Conservation (phyloP, 2,888 invertebrate species). For the Calephelis perditalis region DNA sequence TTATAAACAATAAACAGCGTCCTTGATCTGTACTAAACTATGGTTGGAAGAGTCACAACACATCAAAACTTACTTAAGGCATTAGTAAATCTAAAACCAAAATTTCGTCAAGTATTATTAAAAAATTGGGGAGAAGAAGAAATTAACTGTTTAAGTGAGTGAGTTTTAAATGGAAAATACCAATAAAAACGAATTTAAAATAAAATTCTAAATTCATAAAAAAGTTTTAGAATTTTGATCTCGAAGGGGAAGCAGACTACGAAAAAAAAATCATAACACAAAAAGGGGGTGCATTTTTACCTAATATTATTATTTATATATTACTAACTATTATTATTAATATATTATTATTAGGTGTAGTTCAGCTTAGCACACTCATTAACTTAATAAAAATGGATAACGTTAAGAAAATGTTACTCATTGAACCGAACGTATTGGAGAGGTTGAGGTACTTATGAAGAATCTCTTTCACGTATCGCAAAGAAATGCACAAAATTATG, state of each 20-base stretch:
- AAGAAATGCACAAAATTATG: slow-evolving; percentile 6
- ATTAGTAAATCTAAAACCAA: slow-evolving; percentile 16
- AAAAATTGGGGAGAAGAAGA: slow-evolving; percentile 19
- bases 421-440: neutral
- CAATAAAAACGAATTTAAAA: slow-evolving; percentile 14
- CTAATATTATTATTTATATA: slow-evolving; percentile 10
- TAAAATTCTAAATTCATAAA: slow-evolving; percentile 15
- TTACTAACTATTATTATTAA: no score
- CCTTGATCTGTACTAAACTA: slow-evolving; percentile 28
- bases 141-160: slow-evolving; percentile 21
- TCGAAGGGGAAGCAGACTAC: neutral
- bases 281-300: slow-evolving; percentile 20
- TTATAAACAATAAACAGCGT: neutral
- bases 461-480: neutral
- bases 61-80: slow-evolving; percentile 28
- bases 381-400: no score
- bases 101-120: neutral
- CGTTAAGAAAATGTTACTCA: no score
- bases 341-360: slow-evolving; percentile 9
- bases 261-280: slow-evolving; percentile 16
- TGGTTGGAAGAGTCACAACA: slow-evolving; percentile 26
- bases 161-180: slow-evolving; percentile 21
- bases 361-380: slow-evolving; percentile 14
- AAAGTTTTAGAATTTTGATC: slow-evolving; percentile 14
- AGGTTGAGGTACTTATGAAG: neutral